These are phyloP conservation scores for Rugalucina vietnamica DNA, from an alignment of 2,888 invertebrate genomes.

Conservation along the genomic window DNA sequence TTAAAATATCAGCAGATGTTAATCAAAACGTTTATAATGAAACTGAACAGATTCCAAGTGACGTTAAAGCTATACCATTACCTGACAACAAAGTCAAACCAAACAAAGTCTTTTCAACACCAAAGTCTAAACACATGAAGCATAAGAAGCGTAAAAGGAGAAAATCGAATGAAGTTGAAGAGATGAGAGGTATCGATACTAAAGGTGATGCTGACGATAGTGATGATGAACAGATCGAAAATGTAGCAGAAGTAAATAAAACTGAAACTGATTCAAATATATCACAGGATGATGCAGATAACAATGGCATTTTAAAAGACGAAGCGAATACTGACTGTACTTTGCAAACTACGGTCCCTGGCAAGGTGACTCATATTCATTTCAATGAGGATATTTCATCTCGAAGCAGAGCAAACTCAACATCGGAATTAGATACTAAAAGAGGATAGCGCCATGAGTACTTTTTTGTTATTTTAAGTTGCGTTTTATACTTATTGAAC, in stretches of 20 bases:
- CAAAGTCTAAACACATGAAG: not conserved
- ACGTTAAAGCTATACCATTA: not conserved
- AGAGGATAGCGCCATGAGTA: no score
- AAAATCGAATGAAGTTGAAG: not conserved
- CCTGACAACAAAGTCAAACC: not conserved
- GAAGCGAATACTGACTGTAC: no score
- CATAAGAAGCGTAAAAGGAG: not conserved
- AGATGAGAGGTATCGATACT: not conserved
- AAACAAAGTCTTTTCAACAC: not conserved
- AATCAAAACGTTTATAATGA: not conserved
- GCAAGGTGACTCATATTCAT: not conserved
- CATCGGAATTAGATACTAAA: not conserved
- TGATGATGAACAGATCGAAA: not conserved
- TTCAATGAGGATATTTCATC: not conserved
- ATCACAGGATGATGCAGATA: not conserved
- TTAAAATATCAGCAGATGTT: not conserved
- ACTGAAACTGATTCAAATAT: not conserved
- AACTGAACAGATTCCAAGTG: not conserved
- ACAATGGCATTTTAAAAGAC: not conserved
- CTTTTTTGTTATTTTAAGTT: no score
- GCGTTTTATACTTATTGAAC: no score
- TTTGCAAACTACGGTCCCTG: no score
- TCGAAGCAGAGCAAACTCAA: not conserved
- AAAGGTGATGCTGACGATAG: not conserved
- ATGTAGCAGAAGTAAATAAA: not conserved